Evolutionary conservation across 2,888 invertebrate genomes (phyloP).

Genomic region (Heteromyza rotundicornis): DNA sequence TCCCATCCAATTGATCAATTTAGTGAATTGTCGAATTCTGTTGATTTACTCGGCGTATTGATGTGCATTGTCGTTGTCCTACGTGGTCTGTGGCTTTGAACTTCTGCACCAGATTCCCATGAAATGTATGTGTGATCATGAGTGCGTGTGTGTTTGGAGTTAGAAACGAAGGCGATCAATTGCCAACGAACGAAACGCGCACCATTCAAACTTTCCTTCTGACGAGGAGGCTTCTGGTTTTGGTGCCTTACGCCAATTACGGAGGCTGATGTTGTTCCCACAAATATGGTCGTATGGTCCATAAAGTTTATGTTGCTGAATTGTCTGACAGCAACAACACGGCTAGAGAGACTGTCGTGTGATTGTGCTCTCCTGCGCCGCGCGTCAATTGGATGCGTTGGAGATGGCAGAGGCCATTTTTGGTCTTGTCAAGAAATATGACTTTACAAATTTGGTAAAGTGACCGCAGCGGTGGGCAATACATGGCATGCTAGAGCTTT

Average conservation of each 20-base stretch:
- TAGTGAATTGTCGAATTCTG: neutral
- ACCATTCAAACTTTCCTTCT: neutral
- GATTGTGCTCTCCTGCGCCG: neutral
- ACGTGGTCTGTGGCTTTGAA: neutral
- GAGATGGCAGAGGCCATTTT: too few species aligned
- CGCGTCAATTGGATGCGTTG: neutral
- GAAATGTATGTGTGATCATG: too few species aligned
- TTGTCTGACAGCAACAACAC: too few species aligned
- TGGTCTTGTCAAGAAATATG: conserved; percentile 19
- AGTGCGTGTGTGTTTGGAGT: too few species aligned
- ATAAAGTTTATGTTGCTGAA: neutral
- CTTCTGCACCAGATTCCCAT: conserved; percentile 2
- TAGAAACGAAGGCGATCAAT: too few species aligned
- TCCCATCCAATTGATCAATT: neutral
- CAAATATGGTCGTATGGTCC: conserved; percentile 11
- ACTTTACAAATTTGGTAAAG: conserved; percentile 19
- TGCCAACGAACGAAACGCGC: neutral
- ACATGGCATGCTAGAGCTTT: neutral
- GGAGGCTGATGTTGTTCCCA: conserved; percentile 5
- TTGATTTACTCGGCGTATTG: neutral
- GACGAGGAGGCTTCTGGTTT: too few species aligned
- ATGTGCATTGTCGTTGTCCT: too few species aligned
- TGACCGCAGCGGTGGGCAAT: neutral
- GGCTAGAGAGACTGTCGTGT: too few species aligned
- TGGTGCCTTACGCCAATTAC: conserved; percentile 15